Conservation (phyloP, 2,888 invertebrate genomes). For the Rhaphigaster nebulosa region DNA sequence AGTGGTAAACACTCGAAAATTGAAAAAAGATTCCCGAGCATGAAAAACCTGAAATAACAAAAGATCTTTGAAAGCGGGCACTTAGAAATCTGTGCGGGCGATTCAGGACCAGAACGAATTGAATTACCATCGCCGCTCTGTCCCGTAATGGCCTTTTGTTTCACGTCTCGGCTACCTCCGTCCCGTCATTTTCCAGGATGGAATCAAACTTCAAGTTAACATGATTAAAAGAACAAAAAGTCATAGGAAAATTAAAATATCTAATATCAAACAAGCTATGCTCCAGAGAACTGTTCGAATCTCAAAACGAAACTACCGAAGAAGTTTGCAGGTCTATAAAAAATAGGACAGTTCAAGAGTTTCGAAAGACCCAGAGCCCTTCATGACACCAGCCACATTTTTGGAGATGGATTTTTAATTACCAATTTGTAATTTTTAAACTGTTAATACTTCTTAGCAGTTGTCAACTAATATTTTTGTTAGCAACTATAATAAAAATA, state of each 20-base stretch:
- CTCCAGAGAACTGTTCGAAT: too few species aligned
- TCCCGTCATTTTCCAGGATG: neutral
- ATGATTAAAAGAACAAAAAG: neutral
- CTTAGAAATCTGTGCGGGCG: neutral
- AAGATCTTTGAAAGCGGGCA: neutral
- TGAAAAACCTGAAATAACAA: neutral
- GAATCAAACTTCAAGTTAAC: neutral
- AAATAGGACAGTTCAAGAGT: too few species aligned
- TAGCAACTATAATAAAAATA: too few species aligned
- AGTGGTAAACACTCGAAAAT: neutral
- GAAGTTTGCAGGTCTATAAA: too few species aligned
- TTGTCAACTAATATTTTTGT: too few species aligned
- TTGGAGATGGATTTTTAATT: too few species aligned
- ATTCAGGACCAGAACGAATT: conserved; percentile 8
- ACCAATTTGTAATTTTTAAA: too few species aligned
- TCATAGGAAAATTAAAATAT: neutral
- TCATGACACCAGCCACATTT: too few species aligned
- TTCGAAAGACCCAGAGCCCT: too few species aligned
- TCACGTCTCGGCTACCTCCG: neutral
- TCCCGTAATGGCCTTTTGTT: neutral
- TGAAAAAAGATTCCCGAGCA: neutral
- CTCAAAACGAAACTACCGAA: too few species aligned
- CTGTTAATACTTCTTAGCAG: too few species aligned
- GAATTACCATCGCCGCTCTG: neutral
- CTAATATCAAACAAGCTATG: neutral